Evolutionary conservation across 2,113 vertebrate species (phyloP).

Genomic region (Thryonomys swinderianus): DNA sequence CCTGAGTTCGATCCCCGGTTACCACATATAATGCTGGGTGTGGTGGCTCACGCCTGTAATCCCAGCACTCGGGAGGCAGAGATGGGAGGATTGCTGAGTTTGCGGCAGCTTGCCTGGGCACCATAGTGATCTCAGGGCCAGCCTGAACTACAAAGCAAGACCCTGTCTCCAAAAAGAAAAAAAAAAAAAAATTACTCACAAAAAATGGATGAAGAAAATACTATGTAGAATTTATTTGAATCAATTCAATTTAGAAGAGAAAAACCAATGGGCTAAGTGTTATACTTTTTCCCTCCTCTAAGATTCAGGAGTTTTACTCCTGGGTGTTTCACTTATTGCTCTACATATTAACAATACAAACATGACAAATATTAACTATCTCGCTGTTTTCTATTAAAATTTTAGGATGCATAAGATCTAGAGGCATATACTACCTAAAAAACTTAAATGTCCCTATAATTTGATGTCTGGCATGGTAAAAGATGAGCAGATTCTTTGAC

Average conservation of each 20-base stretch:
- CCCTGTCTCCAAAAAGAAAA: no score
- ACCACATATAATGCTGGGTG: no score
- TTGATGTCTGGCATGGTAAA: background rate
- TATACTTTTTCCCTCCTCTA: background rate
- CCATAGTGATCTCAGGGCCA: no score
- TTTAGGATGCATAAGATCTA: background rate
- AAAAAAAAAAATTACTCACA: background rate
- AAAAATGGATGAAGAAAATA: slow-evolving; percentile 25
- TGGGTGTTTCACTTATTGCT: background rate
- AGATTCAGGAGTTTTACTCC: background rate
- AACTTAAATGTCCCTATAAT: slow-evolving; percentile 40
- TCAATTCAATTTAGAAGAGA: slow-evolving; percentile 18
- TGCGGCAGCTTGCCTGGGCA: no score
- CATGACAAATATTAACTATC: background rate
- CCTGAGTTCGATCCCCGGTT: no score
- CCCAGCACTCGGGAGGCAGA: no score
- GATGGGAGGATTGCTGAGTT: no score
- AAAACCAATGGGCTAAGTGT: slow-evolving; percentile 5
- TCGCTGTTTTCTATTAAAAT: slow-evolving; percentile 39
- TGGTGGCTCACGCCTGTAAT: no score
- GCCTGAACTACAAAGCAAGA: no score
- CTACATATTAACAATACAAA: background rate
- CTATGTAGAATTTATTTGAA: background rate
- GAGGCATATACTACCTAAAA: background rate
- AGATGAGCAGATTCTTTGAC: background rate